Evolutionary conservation across 1,140 invertebrate genomes (phyloP), one percentile per base, ranked within the genome.

Genomic region (Drosophila watanabei): DNA sequence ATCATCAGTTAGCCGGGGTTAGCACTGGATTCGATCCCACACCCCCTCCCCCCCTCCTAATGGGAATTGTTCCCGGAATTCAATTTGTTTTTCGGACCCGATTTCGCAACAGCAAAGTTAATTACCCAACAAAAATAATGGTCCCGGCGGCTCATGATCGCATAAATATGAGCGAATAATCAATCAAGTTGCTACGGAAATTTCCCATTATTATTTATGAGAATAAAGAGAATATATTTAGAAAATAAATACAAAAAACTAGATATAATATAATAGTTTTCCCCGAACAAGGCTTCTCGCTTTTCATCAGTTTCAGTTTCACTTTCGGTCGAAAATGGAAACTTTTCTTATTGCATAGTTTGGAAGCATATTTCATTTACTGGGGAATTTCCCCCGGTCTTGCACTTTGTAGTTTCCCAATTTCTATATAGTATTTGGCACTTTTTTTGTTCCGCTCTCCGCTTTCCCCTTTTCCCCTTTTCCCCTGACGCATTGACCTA

Each of bases 401-500:
- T 39, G 52, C 49, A 79, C 59, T 56, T 64, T 71, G 54, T 68
- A 65, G 80, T 65, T 78, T 80, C 52, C 33, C 77, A 54, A 73
- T 73, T 73, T 85, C 54, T 81, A 57, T 76, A 64, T 65, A 59
- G 51, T 64, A 58, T 65, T 84, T 85, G 82, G 72, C 82, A 84
- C 82, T 85, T 65, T 85, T 77, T 54, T 5, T 4, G 3, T 4
- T n/a, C 5, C 14, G 4, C 5, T 7, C 10, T n/a, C 5, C 14
- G 4, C 5, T 13, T 13, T 18, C 18, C 9, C 5, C 9, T 1
- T 4, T 4, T 0, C 18, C 43, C 18, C 43, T 20, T 20, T n/a
- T 30, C 28, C 62, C 78, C 63, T 61, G 78, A 86, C 82, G 82
- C 82, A 85, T 85, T 85, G 82, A 85, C 82, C 82, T 82, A 85